phyloP scores from a whole-genome alignment of 2,888 invertebrate species.

The Erebia palarica region DNA sequence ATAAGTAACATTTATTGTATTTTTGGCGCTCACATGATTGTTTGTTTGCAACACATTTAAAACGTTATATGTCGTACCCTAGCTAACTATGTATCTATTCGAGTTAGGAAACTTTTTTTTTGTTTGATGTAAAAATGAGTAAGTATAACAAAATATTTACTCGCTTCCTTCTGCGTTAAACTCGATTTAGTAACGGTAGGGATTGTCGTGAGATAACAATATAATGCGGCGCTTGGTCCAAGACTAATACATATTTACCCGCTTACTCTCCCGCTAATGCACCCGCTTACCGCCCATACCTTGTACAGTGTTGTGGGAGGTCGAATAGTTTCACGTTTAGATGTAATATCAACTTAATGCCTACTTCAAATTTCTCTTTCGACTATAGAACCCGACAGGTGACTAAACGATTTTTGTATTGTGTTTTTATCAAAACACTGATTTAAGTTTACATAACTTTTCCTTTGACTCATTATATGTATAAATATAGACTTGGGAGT shows the following conservation, averaged over 20 bases:
- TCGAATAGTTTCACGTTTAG: slow-evolving; percentile 59
- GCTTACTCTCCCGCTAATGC: background rate
- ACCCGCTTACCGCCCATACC: slow-evolving; percentile 18
- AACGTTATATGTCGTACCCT: no score
- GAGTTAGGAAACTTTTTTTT: no score
- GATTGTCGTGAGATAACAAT: background rate
- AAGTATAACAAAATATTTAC: no score
- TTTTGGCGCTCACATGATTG: no score
- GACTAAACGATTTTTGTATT: slow-evolving; percentile 38
- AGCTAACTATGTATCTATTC: no score
- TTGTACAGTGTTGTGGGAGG: slow-evolving; percentile 28
- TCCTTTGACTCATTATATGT: slow-evolving; percentile 16
- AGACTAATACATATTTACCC: background rate
- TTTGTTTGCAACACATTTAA: no score
- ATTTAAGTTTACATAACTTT: slow-evolving; percentile 22
- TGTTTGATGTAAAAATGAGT: no score
- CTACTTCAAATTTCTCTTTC: slow-evolving; percentile 64
- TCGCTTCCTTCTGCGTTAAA: no score
- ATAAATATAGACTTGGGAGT: background rate
- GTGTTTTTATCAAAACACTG: slow-evolving; percentile 28
- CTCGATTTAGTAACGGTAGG: background rate
- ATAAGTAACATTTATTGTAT: no score
- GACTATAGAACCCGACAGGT: slow-evolving; percentile 43
- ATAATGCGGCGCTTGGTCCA: background rate
- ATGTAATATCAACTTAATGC: slow-evolving; percentile 63